Percentiles rank a stretch among this genome's conserved stretches.
Conservation (phyloP, 2,113 vertebrate genomes). For the Callionymus lyra region DNA sequence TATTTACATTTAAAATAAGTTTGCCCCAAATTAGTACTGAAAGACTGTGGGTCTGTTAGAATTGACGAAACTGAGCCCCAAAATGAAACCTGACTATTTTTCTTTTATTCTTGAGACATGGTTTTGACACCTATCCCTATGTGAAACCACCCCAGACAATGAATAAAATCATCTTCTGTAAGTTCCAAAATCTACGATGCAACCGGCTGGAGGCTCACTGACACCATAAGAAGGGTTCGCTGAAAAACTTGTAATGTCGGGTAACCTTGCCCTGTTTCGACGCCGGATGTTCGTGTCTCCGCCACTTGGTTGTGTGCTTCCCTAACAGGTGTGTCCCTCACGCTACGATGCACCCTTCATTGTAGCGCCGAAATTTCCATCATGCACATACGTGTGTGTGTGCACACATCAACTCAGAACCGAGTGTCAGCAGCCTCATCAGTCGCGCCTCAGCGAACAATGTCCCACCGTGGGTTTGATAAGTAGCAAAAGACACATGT, state of each 20-base stretch:
- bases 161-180: too few species aligned
- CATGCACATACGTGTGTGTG: conserved; percentile 14
- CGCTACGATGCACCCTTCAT: conserved; percentile 51
- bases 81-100: too few species aligned
- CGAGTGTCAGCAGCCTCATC: conserved; percentile 47
- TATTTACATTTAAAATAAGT: too few species aligned
- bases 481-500: conserved; percentile 58
- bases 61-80: too few species aligned
- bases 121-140: too few species aligned
- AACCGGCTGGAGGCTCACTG: conserved; percentile 3
- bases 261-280: conserved; percentile 7
- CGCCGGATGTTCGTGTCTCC: conserved; percentile 7
- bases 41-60: too few species aligned
- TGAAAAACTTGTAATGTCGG: not conserved
- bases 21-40: too few species aligned
- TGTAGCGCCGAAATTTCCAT: conserved; percentile 13
- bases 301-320: conserved; percentile 14
- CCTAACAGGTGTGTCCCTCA: conserved; percentile 70
- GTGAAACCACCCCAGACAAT: too few species aligned
- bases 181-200: too few species aligned
- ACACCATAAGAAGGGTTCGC: conserved; percentile 1
- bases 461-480: conserved; percentile 40
- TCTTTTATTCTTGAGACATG: too few species aligned
- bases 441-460: conserved; percentile 64
- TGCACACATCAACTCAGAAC: conserved; percentile 11